These are phyloP conservation scores for Lumbricus terrestris DNA, from an alignment of 2,888 invertebrate species.

Conservation along the genomic window DNA sequence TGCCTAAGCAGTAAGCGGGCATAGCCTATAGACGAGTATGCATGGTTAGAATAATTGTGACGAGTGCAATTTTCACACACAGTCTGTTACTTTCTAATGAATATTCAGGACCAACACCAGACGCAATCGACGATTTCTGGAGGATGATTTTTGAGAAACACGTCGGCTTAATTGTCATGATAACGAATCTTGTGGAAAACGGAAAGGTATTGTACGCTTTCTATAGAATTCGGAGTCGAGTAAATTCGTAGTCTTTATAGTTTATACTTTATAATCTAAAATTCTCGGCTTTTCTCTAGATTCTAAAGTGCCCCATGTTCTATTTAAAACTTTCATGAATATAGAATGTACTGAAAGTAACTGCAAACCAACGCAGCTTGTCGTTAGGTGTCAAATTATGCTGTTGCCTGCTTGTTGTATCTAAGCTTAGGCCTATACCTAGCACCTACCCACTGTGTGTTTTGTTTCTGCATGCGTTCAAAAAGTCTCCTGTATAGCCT, in stretches of 20 bases:
- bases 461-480: background rate
- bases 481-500: no score
- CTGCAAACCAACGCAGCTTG: no score
- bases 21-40: background rate
- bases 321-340: no score
- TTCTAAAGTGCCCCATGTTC: no score
- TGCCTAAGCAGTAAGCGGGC: no score
- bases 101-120: conserved; percentile 80
- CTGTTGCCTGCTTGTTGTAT: background rate
- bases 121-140: conserved; percentile 98
- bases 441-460: no score
- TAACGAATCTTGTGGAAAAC: conserved; percentile 96
- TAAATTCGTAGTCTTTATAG: background rate
- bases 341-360: no score
- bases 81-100: background rate
- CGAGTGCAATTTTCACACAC: background rate
- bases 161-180: conserved; percentile 94
- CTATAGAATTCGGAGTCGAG: background rate
- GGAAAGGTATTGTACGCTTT: conserved; percentile 67
- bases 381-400: background rate
- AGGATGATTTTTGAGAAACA: conserved; percentile 98
- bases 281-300: no score
- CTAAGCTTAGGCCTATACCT: no score
- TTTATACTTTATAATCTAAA: no score
- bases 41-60: background rate